Base-by-base conservation (phyloP, 2,797 vertebrate genomes). In the Acipenser oxyrinchus region DNA sequence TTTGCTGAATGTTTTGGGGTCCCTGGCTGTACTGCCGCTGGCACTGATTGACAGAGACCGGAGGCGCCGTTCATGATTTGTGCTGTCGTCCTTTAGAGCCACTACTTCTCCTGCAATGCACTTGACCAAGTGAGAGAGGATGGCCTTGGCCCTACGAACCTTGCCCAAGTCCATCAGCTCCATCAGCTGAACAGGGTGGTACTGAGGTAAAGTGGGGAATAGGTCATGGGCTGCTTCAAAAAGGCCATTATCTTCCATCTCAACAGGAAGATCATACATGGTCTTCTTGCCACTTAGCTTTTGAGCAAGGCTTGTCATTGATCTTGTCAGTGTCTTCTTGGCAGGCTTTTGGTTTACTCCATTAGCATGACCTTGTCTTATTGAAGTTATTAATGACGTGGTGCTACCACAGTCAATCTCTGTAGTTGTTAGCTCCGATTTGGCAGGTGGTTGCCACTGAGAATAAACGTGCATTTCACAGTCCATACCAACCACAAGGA, bases 391-490 rank as follows among this genome's bases (percentile, higher is more conserved):
- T 73, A 97, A 84, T 48, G 94, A 96, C 0, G 89, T 90, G 8
- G 82, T 77, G 57, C 94, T 97, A 73, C 92, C 93, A 76, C 75
- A 84, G 70, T 78, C 91, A 1, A 87, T 86, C 64, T 92, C 92
- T 37, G 81, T 78, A 63, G 68, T 70, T 69, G 79, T 48, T 6
- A 81, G 60, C 6, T 81, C 75, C 67, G 87, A 77, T 50, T 88
- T 88, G 51, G 82, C 80, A 73, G 91, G 86, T 8, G 95, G 93
- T 66, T 98, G 95, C 97, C 97, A 99, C 67, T 99, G 97, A 69
- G 95, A 98, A 81, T 99, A 99, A 23, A 99, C 96, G 7, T 98
- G 97, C 97, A 99, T 99, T 83, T 99, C 97, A 74, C 96, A 99
- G 73, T 99, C 97, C 97, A 99, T 99, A 70, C 97, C 97, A 53